phyloP scores from a whole-genome alignment of 1,140 invertebrate genomes.

The Diuraphis noxia region DNA sequence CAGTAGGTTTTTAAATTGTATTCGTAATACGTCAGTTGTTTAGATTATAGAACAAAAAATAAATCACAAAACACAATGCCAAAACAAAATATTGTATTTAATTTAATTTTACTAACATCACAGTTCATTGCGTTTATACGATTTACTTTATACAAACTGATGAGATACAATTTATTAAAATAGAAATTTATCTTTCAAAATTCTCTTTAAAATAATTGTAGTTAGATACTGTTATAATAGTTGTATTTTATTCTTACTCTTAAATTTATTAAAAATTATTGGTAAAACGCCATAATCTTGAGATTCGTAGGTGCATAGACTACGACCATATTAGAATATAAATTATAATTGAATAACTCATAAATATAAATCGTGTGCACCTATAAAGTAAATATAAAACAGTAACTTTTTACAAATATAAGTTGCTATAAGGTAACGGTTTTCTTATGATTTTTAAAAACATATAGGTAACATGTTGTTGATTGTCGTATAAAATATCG shows the following conservation, averaged over 20 bases:
- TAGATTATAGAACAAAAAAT: not conserved
- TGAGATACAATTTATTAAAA: not conserved
- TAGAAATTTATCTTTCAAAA: not conserved
- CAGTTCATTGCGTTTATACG: not conserved
- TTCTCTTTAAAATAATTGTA: not conserved
- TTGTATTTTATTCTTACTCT: not conserved
- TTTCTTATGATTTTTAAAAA: not conserved
- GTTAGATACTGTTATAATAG: not conserved
- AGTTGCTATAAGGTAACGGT: not conserved
- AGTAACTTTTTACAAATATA: not conserved
- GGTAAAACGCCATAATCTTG: not conserved
- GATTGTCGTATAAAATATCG: not conserved
- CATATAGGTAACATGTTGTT: not conserved
- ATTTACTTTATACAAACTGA: not conserved
- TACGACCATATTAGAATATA: too few relatives aligned
- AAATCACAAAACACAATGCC: not conserved
- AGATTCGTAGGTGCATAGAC: not conserved
- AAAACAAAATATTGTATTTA: not conserved
- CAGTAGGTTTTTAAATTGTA: not conserved
- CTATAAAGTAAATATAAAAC: not conserved
- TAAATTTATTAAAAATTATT: not conserved
- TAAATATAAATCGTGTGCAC: not conserved
- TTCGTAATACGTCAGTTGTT: not conserved
- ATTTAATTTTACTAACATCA: not conserved
- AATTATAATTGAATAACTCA: not conserved